Evolutionary conservation across 1,140 invertebrate genomes (phyloP).

Genomic region (Psilanteris sp.): DNA sequence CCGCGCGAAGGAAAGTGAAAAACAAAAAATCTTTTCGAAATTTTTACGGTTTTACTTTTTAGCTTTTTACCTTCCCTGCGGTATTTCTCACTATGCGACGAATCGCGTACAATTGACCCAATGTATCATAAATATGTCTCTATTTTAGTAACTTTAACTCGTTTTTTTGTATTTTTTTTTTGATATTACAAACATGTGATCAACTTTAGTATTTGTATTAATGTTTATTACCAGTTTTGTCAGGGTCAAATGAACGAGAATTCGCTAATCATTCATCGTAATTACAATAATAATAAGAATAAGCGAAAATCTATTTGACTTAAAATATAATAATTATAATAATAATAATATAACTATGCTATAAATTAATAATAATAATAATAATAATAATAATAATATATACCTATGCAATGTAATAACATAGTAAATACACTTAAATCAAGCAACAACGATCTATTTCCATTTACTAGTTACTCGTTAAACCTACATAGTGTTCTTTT

Average conservation of each 20-base stretch:
- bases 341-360: conserved; percentile 54
- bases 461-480: conserved; percentile 60
- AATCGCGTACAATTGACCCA: conserved; percentile 22
- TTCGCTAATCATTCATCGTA: no score
- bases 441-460: conserved; percentile 78
- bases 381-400: conserved; percentile 74
- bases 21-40: conserved; percentile 55
- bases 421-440: conserved; percentile 79
- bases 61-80: conserved; percentile 4
- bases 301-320: conserved; percentile 47
- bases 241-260: no score
- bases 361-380: conserved; percentile 64
- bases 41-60: conserved; percentile 14
- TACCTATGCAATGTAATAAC: conserved; percentile 79
- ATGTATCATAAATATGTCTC: neutral
- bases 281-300: conserved; percentile 42
- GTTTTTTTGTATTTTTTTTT: no score
- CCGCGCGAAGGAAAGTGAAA: conserved; percentile 35
- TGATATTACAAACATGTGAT: no score
- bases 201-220: no score
- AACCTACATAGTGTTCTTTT: conserved; percentile 55
- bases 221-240: no score
- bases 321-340: conserved; percentile 57
- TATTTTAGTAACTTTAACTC: conserved; percentile 2
- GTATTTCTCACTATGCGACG: conserved; percentile 31